A percentile compares a stretch with the other conserved stretches of the same genome.
phyloP scores from a whole-genome alignment of 2,113 vertebrate genomes.

The Pelvicachromis taeniatus region DNA sequence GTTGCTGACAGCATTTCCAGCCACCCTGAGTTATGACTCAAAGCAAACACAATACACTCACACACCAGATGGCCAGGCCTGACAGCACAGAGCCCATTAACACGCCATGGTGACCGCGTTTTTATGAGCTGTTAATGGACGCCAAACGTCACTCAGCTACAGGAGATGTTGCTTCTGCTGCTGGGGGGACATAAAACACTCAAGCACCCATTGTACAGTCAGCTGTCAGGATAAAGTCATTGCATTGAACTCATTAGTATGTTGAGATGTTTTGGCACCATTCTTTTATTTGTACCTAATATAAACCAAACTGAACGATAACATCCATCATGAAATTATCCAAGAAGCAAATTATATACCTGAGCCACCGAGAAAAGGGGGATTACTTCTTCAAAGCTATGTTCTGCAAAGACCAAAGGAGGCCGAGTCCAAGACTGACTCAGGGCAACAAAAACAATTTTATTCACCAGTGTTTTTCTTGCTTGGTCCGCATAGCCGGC shows the following conservation, averaged over 20 bases:
- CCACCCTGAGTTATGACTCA: slow-evolving; percentile 16
- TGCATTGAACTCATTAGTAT: background rate
- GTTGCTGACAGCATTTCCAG: slow-evolving; percentile 6
- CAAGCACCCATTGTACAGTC: background rate
- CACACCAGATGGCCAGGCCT: slow-evolving; percentile 3
- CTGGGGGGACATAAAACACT: background rate
- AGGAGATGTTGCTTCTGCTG: background rate
- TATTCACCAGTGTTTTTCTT: background rate
- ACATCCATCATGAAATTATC: accelerated
- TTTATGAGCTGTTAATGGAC: slow-evolving; percentile 56
- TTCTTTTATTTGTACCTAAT: background rate
- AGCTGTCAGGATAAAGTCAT: background rate
- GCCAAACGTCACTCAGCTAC: background rate
- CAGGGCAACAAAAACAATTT: background rate
- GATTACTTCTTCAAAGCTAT: background rate
- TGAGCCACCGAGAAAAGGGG: background rate
- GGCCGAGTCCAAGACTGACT: background rate
- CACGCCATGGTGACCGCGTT: slow-evolving; percentile 13
- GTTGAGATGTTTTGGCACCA: background rate
- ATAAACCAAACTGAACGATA: background rate
- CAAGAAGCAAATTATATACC: background rate
- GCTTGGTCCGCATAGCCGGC: too few relatives aligned
- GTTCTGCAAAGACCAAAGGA: background rate
- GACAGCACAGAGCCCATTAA: slow-evolving; percentile 12
- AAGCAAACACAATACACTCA: background rate